Conservation (phyloP, 2,888 invertebrate species). For the Coenonympha glycerion region DNA sequence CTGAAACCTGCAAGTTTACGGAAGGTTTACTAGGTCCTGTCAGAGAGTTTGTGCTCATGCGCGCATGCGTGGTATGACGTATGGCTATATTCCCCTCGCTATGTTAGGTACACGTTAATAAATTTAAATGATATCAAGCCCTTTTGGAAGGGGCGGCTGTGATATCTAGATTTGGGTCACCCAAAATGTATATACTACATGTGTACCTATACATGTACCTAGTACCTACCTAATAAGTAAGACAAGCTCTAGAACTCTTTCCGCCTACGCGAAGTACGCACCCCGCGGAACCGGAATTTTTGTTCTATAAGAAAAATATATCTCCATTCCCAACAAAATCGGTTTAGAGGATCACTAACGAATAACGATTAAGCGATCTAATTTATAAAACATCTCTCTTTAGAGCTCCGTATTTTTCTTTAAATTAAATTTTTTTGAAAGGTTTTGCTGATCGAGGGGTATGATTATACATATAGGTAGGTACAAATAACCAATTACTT, state of each 20-base stretch:
- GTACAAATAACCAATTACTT: conserved; percentile 5
- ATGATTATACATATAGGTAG: too few relatives aligned
- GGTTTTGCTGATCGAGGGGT: not conserved
- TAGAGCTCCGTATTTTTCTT: too few relatives aligned
- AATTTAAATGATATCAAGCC: conserved; percentile 20
- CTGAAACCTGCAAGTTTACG: conserved; percentile 30
- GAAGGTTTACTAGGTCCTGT: conserved; percentile 32
- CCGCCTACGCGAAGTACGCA: too few relatives aligned
- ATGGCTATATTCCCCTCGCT: conserved; percentile 18
- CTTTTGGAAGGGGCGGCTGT: not conserved
- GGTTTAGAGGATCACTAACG: not conserved
- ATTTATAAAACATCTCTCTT: too few relatives aligned
- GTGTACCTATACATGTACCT: not conserved
- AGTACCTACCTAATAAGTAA: too few relatives aligned
- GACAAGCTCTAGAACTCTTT: too few relatives aligned
- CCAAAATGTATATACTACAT: not conserved
- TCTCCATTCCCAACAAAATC: too few relatives aligned
- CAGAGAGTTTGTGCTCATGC: conserved; percentile 8
- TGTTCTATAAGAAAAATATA: too few relatives aligned
- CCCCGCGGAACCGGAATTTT: too few relatives aligned
- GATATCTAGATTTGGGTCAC: conserved; percentile 2
- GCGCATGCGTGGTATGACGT: conserved; percentile 32
- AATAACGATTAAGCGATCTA: not conserved
- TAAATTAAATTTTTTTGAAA: too few relatives aligned
- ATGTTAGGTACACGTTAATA: conserved; percentile 21